Evolutionary conservation across 2,888 invertebrate genomes (phyloP).

Genomic region (Magallana nippona): DNA sequence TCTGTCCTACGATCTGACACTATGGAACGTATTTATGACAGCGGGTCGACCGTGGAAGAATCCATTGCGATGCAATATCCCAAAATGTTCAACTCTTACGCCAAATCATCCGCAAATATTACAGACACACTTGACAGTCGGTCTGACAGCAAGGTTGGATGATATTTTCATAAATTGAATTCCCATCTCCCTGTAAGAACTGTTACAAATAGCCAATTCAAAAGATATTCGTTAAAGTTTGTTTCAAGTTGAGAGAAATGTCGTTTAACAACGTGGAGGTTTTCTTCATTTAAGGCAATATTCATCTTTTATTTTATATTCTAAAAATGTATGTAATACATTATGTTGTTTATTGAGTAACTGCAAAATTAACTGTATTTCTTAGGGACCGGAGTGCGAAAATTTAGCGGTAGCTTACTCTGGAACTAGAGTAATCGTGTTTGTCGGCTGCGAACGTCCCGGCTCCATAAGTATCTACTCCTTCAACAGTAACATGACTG

Average conservation of each 20-base stretch:
- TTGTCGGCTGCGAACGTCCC: constrained; percentile 69
- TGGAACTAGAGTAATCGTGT: constrained; percentile 56
- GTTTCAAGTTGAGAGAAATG: too few relatives aligned
- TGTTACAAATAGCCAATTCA: too few relatives aligned
- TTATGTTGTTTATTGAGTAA: too few relatives aligned
- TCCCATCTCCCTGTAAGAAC: too few relatives aligned
- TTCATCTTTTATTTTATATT: too few relatives aligned
- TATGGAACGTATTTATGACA: constrained; percentile 61
- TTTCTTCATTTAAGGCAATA: too few relatives aligned
- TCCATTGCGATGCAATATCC: constrained; percentile 50
- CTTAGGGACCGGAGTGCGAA: constrained; percentile 69
- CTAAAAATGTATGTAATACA: too few relatives aligned
- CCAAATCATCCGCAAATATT: constrained; percentile 23
- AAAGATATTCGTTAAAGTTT: too few relatives aligned
- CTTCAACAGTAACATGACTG: constrained; percentile 52
- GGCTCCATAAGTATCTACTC: constrained; percentile 67
- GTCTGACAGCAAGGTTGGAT: constrained; percentile 63
- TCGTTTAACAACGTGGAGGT: too few relatives aligned
- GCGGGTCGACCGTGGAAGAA: constrained; percentile 54
- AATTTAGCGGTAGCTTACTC: constrained; percentile 61
- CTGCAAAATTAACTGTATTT: not conserved
- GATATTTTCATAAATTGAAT: too few relatives aligned
- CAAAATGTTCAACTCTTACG: constrained; percentile 60
- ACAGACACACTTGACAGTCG: constrained; percentile 56
- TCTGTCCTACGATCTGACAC: constrained; percentile 57